These are phyloP conservation scores for Propithecus perrieri DNA, from an alignment of 2,797 vertebrate species.

Conservation along the genomic window DNA sequence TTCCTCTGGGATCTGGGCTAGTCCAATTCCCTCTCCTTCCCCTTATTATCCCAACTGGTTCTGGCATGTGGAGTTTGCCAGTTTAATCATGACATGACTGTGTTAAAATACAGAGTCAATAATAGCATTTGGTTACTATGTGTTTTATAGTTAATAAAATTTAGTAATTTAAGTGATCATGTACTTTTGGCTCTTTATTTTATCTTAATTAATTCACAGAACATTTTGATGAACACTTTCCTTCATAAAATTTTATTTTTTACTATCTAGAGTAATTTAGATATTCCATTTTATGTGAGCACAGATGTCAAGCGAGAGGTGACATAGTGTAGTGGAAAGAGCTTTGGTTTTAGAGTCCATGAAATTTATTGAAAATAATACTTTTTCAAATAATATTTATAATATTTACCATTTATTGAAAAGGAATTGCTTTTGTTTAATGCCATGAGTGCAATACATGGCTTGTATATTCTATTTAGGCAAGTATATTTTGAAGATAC, in stretches of 20 bases:
- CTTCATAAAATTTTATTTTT: neutral
- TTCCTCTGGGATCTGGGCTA: neutral
- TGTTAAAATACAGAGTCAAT: neutral
- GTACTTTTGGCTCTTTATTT: neutral
- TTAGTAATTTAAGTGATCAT: neutral
- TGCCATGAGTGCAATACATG: neutral
- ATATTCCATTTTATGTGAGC: neutral
- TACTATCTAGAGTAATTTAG: neutral
- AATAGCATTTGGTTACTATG: neutral
- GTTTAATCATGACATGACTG: neutral
- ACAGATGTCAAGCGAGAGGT: neutral
- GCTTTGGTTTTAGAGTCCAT: neutral
- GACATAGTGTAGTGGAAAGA: neutral
- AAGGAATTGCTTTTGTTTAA: neutral
- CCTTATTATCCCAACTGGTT: neutral
- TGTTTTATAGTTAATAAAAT: neutral
- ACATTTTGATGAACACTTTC: neutral
- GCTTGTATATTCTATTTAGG: neutral
- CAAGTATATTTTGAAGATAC: neutral
- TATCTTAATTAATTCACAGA: neutral
- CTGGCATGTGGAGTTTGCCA: neutral
- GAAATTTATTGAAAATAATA: neutral
- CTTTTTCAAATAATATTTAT: neutral
- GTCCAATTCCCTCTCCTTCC: accelerated
- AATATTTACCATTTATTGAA: neutral